phyloP scores from a whole-genome alignment of 2,888 invertebrate species.

The Lagria hirta region DNA sequence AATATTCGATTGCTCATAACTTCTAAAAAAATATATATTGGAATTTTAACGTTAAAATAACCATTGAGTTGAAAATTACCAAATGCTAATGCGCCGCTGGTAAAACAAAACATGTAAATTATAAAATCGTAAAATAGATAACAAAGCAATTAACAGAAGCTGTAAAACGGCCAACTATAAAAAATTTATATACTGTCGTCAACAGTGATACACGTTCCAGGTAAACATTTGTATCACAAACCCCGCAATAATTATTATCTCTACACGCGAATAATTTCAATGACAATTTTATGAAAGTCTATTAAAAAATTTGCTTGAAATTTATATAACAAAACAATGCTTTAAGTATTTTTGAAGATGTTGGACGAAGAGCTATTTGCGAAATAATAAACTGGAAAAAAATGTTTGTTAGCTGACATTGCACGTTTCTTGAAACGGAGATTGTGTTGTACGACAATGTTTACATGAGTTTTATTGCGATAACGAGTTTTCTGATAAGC shows the following conservation, averaged over 20 bases:
- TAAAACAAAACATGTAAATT: constrained; percentile 15
- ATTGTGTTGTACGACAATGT: constrained; percentile 15
- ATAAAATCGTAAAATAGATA: constrained; percentile 17
- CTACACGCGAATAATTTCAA: constrained; percentile 11
- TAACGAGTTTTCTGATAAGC: constrained; percentile 31
- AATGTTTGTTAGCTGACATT: constrained; percentile 11
- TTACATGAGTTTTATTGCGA: constrained; percentile 30
- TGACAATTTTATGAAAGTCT: constrained; percentile 4
- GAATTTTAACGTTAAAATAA: too few relatives aligned
- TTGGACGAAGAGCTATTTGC: constrained; percentile 11
- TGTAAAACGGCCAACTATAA: constrained; percentile 17
- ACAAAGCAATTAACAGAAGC: constrained; percentile 17
- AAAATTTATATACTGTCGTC: constrained; percentile 18
- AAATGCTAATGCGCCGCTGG: not conserved
- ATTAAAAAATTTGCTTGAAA: not conserved
- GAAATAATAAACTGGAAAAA: constrained; percentile 10
- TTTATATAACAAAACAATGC: not conserved
- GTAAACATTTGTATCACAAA: constrained; percentile 13
- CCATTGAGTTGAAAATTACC: constrained; percentile 3
- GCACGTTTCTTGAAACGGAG: constrained; percentile 12
- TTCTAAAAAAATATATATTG: too few relatives aligned
- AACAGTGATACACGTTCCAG: constrained; percentile 7
- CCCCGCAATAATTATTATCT: constrained; percentile 16
- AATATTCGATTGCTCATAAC: too few relatives aligned
- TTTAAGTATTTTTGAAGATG: constrained; percentile 1